Percentiles rank a stretch among this genome's conserved stretches.
These are phyloP conservation scores for Monoplex corrugatus DNA, from an alignment of 2,888 invertebrate species.

Conservation along the genomic window DNA sequence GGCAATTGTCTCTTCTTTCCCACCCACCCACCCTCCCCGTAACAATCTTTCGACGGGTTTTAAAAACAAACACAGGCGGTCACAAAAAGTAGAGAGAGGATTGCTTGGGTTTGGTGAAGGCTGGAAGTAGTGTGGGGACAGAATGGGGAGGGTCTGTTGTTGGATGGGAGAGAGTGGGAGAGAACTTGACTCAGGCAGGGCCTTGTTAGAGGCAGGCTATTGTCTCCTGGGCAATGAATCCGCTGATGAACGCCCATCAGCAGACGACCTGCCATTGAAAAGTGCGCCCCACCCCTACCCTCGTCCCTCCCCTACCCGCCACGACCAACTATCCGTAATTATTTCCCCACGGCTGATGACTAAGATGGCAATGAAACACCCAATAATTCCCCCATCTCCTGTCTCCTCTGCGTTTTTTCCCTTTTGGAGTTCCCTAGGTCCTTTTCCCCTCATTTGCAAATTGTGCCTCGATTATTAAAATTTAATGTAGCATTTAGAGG, in stretches of 20 bases:
- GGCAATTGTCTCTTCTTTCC: background rate
- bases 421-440: background rate
- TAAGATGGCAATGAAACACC: background rate
- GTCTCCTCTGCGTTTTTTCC: background rate
- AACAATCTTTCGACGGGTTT: too few species aligned
- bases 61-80: background rate
- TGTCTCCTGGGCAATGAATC: constrained; percentile 16
- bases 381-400: background rate
- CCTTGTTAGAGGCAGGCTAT: constrained; percentile 15
- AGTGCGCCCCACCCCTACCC: background rate
- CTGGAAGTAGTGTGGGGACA: too few species aligned
- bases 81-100: background rate
- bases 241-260: background rate
- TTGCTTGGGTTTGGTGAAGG: background rate
- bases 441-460: constrained; percentile 14
- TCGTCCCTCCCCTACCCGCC: background rate
- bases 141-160: background rate
- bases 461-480: constrained; percentile 34
- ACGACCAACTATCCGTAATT: background rate
- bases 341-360: constrained; percentile 25
- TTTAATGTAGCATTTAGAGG: constrained; percentile 47
- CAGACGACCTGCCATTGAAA: background rate
- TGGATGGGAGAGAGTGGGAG: background rate
- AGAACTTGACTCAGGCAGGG: background rate
- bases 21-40: too few species aligned